A percentile compares a stretch with the other conserved stretches of the same genome.
These are phyloP conservation scores for Otus sunia DNA, from an alignment of 2,113 vertebrate species.

Conservation along the genomic window DNA sequence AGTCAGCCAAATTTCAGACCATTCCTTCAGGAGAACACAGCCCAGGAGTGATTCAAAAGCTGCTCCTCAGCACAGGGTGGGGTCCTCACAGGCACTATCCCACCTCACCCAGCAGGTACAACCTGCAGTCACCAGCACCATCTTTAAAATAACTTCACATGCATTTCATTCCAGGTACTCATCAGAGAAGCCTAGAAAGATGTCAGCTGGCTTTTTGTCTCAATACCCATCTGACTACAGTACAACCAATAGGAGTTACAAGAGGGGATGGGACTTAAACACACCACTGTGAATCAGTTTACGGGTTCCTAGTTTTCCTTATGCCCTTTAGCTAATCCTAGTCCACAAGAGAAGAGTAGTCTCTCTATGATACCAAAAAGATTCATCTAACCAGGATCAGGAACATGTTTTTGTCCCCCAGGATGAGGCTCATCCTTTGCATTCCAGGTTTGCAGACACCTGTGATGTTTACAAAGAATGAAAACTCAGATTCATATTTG, in stretches of 20 bases:
- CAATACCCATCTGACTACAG: background rate
- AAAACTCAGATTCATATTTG: background rate
- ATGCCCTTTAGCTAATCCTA: background rate
- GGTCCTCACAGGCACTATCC: background rate
- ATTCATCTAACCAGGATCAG: background rate
- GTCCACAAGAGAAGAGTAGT: background rate
- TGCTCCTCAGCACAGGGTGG: background rate
- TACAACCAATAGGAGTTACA: accelerated
- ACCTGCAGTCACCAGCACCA: background rate
- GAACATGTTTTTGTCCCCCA: background rate
- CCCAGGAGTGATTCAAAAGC: background rate
- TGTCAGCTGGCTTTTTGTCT: background rate
- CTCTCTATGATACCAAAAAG: background rate
- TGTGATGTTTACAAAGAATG: background rate
- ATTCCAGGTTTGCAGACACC: background rate
- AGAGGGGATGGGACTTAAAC: background rate
- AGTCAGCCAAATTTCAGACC: background rate
- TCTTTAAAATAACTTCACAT: background rate
- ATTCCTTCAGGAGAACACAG: background rate
- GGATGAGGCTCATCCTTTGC: background rate
- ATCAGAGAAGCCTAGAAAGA: background rate
- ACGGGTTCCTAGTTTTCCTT: background rate
- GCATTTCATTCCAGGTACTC: background rate
- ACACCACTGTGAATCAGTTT: background rate
- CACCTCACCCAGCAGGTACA: background rate